Evolutionary conservation across 2,113 vertebrate genomes (phyloP).

Genomic region (Istiophorus platypterus): DNA sequence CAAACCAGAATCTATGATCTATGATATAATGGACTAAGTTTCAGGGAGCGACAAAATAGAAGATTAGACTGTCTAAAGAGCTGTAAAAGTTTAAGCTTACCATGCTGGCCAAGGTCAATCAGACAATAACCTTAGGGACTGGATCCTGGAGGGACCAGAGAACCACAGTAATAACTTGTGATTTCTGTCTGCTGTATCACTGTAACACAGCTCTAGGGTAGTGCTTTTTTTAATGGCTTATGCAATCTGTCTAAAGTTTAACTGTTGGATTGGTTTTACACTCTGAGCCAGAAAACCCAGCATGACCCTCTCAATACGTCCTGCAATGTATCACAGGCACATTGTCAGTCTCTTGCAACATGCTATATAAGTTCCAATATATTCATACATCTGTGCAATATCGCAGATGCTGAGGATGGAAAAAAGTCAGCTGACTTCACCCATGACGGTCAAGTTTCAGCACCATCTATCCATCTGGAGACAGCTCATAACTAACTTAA

Average conservation of each 20-base stretch:
- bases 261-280: background rate
- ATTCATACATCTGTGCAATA: background rate
- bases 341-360: background rate
- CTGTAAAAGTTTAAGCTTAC: background rate
- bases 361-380: background rate
- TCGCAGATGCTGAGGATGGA: background rate
- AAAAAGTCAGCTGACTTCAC: background rate
- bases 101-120: background rate
- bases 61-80: background rate
- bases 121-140: background rate
- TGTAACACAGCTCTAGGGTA: background rate
- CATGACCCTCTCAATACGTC: slow-evolving; percentile 11
- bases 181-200: no score
- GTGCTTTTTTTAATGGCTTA: background rate
- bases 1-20: background rate
- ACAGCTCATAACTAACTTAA: slow-evolving; percentile 21
- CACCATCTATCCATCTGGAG: background rate
- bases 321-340: slow-evolving; percentile 13
- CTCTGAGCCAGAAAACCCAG: slow-evolving; percentile 1
- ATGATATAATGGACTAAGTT: background rate
- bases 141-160: background rate
- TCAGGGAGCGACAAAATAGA: background rate
- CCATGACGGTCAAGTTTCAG: background rate
- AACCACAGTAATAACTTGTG: background rate
- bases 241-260: background rate